Base-by-base conservation (phyloP, 2,113 vertebrate species). In the Lophura nycthemera region DNA sequence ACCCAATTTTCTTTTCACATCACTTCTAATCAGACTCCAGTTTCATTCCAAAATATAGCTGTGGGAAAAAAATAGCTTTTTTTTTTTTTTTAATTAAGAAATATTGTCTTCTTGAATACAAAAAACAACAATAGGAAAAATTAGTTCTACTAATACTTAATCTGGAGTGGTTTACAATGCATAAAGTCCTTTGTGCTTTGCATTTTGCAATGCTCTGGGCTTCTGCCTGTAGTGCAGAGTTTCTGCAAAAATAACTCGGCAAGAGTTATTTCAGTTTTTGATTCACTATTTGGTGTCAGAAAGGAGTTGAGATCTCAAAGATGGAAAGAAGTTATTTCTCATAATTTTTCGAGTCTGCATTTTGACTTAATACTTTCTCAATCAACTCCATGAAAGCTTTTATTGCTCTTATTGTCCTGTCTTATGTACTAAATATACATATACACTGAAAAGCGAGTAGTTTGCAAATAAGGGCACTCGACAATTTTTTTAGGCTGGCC, bases 51-150 rank as follows among this genome's bases (percentile, higher is more conserved):
- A 88, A 90, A 91, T 32, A 70, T 50, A 93, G 83, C 94, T 93
- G 94, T 97, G 95, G 89, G 92, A 61, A 97, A 97, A 97, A 97
- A 96, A 88, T 20, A 69, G 27, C 29, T 79, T 84, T 38, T 25
- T 61, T 61, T 25, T 63, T 27, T 27, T 38, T 30, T 59, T 84
- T 71, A 83, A 80, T 91, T 50, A 89, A 86, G 89, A 94, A 97
- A 86, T 52, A 69, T 61, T 82, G 34, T 66, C 40, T 88, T 94
- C 65, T 91, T 86, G 54, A 1, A 8, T 59, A 59, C 21, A 67
- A 59, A 50, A 76, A 61, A n/a, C 2, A 21, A 16, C 30, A 57
- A 60, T 5, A 38, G 63, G 48, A 80, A 83, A 67, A 74, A 16
- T 84, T 2, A 75, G 17, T 78, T 90, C 14, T 66, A 57, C 40